Evolutionary conservation across 2,888 invertebrate species (phyloP).

Genomic region (Nephrotoma flavescens): DNA sequence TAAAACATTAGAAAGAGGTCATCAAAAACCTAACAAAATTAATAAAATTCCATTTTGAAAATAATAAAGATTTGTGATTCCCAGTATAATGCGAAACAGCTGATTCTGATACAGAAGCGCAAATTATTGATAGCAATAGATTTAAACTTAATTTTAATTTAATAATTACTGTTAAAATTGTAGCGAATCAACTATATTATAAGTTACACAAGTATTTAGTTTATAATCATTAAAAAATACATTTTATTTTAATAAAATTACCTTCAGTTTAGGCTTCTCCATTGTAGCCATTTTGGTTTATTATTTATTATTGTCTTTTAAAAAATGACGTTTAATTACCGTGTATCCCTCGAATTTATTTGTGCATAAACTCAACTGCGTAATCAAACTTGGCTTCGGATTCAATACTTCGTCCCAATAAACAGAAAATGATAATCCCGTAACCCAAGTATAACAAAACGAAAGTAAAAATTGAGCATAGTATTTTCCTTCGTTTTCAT

Average conservation of each 20-base stretch:
- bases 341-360: not conserved
- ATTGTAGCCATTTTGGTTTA: conserved; percentile 26
- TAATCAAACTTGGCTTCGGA: no score
- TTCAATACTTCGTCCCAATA: no score
- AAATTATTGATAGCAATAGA: not conserved
- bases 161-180: not conserved
- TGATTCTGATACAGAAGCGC: not conserved
- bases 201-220: not conserved
- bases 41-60: not conserved
- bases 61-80: not conserved
- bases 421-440: no score
- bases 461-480: no score
- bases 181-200: not conserved
- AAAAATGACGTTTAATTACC: not conserved
- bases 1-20: not conserved
- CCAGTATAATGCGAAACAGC: not conserved
- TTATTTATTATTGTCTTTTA: not conserved
- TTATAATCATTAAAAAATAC: not conserved
- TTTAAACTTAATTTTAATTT: not conserved
- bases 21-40: not conserved
- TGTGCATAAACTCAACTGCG: not conserved
- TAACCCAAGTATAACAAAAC: no score
- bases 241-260: conserved; percentile 13
- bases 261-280: conserved; percentile 25
- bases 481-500: no score